A percentile compares a stretch with the other conserved stretches of the same genome.
phyloP scores from a whole-genome alignment of 2,113 vertebrate species.

The Anas platyrhynchos region DNA sequence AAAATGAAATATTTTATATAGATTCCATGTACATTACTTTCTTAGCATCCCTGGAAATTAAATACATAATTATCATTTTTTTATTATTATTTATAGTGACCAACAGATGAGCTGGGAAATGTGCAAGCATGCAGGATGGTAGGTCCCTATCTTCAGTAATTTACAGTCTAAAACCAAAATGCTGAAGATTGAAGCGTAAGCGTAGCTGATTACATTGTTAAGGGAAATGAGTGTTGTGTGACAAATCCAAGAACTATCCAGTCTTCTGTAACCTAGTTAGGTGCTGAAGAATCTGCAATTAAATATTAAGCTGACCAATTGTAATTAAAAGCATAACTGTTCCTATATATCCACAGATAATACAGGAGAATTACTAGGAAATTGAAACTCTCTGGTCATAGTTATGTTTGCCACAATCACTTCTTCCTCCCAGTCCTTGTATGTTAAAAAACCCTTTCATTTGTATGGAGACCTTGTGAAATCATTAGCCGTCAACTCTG shows the following conservation, averaged over 20 bases:
- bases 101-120: neutral
- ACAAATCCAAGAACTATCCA: conserved; percentile 22
- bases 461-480: neutral
- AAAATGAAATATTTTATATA: neutral
- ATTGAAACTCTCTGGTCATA: neutral
- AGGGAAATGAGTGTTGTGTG: conserved; percentile 16
- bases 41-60: neutral
- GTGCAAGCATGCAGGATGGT: neutral
- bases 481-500: neutral
- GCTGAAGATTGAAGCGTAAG: neutral
- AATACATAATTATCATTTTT: neutral
- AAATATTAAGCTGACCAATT: neutral
- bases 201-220: neutral
- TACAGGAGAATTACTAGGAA: neutral
- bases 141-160: neutral
- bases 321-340: conserved; percentile 50
- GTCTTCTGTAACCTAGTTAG: neutral
- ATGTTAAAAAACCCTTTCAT: neutral
- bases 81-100: neutral
- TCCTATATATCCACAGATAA: conserved; percentile 13
- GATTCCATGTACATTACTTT: neutral
- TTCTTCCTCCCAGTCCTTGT: neutral
- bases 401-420: neutral
- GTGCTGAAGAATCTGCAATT: conserved; percentile 36
- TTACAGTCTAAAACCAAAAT: neutral